Conservation (phyloP, 2,113 vertebrate species). For the Pogona vitticeps region DNA sequence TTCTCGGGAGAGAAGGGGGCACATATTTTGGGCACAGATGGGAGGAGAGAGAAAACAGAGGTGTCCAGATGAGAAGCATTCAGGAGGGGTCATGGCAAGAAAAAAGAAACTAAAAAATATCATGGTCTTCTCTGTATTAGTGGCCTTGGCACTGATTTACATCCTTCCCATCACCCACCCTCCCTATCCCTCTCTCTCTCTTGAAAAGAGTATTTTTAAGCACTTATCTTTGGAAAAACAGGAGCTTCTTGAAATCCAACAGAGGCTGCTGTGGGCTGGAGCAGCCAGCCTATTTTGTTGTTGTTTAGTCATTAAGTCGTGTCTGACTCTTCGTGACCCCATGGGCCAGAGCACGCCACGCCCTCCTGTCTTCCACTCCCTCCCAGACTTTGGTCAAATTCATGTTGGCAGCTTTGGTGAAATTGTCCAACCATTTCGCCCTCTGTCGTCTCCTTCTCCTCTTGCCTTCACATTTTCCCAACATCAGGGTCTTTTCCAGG, state of each 20-base stretch:
- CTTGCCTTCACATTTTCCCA: no score
- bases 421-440: no score
- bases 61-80: not conserved
- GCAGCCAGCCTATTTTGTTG: no score
- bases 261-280: not conserved
- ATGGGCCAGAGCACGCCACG: no score
- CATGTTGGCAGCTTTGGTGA: no score
- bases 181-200: no score
- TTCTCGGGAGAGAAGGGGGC: not conserved
- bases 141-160: constrained; percentile 22
- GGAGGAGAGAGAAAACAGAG: not conserved
- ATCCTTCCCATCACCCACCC: not conserved
- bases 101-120: constrained; percentile 1
- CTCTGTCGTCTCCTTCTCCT: no score
- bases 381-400: no score
- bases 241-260: rapidly evolving
- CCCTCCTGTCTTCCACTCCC: no score
- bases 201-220: constrained; percentile 12
- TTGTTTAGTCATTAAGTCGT: no score
- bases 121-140: not conserved
- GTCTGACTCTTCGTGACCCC: no score
- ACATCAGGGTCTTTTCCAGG: no score
- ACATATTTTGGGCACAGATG: not conserved
- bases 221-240: not conserved
- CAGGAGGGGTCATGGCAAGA: not conserved